phyloP scores from a whole-genome alignment of 2,797 vertebrate genomes.

The Tapera naevia region DNA sequence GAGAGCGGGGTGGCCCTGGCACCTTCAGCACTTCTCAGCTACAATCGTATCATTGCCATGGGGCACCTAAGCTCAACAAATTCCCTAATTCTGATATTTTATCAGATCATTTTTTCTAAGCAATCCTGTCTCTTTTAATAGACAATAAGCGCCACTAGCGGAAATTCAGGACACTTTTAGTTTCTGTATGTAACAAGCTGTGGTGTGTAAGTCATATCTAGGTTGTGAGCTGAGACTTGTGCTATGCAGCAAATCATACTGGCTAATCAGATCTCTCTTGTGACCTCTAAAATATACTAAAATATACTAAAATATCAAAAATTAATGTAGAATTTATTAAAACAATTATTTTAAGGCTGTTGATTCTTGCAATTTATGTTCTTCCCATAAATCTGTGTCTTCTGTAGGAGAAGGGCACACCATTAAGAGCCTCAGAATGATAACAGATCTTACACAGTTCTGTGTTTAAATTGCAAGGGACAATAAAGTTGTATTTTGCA shows the following conservation, averaged over 20 bases:
- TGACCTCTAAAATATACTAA: background rate
- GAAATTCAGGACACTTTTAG: background rate
- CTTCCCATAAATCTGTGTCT: background rate
- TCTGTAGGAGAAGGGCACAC: background rate
- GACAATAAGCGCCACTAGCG: background rate
- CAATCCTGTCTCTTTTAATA: background rate
- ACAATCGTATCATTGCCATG: background rate
- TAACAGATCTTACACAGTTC: background rate
- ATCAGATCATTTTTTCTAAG: background rate
- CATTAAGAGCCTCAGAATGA: background rate
- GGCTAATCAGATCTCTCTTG: background rate
- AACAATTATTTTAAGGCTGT: background rate
- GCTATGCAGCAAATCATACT: background rate
- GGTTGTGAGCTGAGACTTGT: background rate
- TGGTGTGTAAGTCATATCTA: background rate
- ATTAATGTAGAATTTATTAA: background rate
- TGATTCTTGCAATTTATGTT: background rate
- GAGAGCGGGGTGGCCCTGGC: background rate
- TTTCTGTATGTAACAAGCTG: background rate
- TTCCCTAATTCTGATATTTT: background rate
- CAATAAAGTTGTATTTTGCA: background rate
- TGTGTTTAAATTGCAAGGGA: background rate
- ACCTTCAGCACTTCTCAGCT: background rate
- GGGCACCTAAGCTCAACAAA: background rate
- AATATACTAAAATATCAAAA: background rate